A percentile compares a stretch with the other conserved stretches of the same genome.
Evolutionary conservation across 2,113 vertebrate genomes (phyloP).

Genomic region (Archilochus colubris): DNA sequence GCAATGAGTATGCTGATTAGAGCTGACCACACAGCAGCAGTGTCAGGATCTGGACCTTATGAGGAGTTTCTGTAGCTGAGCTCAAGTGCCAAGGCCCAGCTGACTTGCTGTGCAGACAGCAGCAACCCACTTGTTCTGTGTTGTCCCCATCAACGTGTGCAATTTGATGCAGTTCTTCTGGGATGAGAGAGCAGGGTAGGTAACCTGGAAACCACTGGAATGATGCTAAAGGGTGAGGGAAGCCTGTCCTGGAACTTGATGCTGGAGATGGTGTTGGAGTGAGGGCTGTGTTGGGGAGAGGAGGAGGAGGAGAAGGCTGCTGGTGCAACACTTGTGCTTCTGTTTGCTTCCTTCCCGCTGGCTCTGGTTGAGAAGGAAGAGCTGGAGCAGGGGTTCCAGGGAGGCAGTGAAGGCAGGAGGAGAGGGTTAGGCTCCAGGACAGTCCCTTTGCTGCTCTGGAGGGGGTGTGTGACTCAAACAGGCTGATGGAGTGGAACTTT

Average conservation of each 20-base stretch:
- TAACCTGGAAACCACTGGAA: not conserved
- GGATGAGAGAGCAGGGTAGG: not conserved
- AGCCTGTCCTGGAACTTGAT: not conserved
- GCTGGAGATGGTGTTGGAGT: not conserved
- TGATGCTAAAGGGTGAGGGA: not conserved
- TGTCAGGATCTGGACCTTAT: not conserved
- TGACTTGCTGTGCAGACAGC: not conserved
- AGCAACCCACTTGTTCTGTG: not conserved
- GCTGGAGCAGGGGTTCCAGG: not conserved
- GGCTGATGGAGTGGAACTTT: too few species aligned
- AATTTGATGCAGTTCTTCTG: not conserved
- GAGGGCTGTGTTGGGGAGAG: not conserved
- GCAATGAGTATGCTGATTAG: not conserved
- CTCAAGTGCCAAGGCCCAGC: not conserved
- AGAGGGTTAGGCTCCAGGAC: not conserved
- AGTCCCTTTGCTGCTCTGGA: not conserved
- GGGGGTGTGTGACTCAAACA: not conserved
- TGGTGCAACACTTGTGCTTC: not conserved
- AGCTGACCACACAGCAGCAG: not conserved
- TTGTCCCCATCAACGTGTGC: accelerated
- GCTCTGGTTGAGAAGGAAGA: not conserved
- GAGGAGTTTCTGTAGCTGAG: not conserved
- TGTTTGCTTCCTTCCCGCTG: not conserved
- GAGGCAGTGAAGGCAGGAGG: not conserved
- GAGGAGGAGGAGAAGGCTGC: not conserved